These are phyloP conservation scores for Scaptomyza cyrtandrae DNA, from an alignment of 2,888 invertebrate species.

Conservation along the genomic window DNA sequence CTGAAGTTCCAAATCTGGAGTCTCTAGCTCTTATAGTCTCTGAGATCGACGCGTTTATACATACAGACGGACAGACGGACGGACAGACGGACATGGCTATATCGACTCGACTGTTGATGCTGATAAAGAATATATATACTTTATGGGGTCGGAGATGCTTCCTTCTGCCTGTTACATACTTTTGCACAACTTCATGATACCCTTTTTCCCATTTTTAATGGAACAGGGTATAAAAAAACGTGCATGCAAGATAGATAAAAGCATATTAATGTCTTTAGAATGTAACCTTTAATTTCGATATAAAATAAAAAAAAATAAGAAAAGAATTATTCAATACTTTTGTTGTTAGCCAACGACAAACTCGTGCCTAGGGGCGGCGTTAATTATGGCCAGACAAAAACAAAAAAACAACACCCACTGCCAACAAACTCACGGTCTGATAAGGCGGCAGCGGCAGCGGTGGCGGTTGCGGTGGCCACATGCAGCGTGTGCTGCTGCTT, in stretches of 20 bases:
- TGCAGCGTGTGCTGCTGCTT: conserved; percentile 7
- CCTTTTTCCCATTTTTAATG: too few relatives aligned
- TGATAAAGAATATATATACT: too few relatives aligned
- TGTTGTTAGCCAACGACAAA: conserved; percentile 13
- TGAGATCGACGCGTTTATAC: too few relatives aligned
- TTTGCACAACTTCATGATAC: too few relatives aligned
- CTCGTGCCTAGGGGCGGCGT: conserved; percentile 8
- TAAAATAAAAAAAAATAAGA: conserved; percentile 7
- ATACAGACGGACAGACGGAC: too few relatives aligned
- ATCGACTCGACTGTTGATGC: too few relatives aligned
- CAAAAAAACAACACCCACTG: conserved; percentile 26
- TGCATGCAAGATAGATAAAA: conserved; percentile 67
- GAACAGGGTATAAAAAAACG: conserved; percentile 28
- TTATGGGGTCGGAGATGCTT: too few relatives aligned
- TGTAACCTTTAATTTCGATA: conserved; percentile 43
- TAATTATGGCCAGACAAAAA: conserved; percentile 18
- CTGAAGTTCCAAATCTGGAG: too few relatives aligned
- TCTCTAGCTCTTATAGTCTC: too few relatives aligned
- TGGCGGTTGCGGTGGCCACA: conserved; percentile 1
- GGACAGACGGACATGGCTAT: too few relatives aligned
- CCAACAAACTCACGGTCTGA: conserved; percentile 25
- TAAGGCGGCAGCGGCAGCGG: conserved; percentile 20
- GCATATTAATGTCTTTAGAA: conserved; percentile 76
- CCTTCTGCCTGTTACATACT: too few relatives aligned
- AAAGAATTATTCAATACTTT: conserved; percentile 21